Evolutionary conservation across 2,113 vertebrate species (phyloP), one percentile per base, ranked within the genome.

Genomic region (Cichladusa arquata): DNA sequence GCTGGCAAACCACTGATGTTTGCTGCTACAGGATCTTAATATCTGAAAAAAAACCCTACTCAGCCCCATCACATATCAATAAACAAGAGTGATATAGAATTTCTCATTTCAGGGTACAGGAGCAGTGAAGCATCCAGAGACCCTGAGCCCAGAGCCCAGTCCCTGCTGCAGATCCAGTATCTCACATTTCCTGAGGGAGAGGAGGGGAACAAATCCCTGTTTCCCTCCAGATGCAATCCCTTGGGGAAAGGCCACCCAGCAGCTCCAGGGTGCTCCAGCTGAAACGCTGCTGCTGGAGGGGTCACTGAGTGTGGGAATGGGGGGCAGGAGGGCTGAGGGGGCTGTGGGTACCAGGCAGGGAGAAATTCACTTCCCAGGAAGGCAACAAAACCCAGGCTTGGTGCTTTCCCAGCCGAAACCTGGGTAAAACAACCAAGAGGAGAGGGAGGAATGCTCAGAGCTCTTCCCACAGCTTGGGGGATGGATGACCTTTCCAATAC

Each of bases 401-500:
- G 77, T 44, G 69, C 64, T 65, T 79, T 80, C 77, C 84, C 81
- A 88, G 42, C 86, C 5, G 1, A 86, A 81, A 84, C 78, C 60
- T 51, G 66, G 29, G 44, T 56, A 29, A 62, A 86, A 69, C n/a
- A 57, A 19, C 23, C 3, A 40, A 50, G 54, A 2, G 51, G 44
- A 54, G 77, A 94, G 86, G 47, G 78, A 97, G 62, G 73, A 95
- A 78, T 42, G 86, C 4, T 6, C 61, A 50, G 66, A 96, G 94
- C 85, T 92, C 91, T 96, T 97, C 95, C 97, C 96, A 96, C 76
- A 94, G 95, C 96, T 74, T 22, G 1, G 69, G 92, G 90, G 95
- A 97, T 61, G 92, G 96, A 92, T 97, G 98, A 98, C 97, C 98
- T 98, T 98, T 98, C 94, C 93, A 90, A 89, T 47, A 85, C 92